Percentiles rank a stretch among this genome's conserved stretches.
These are phyloP conservation scores for Drymodes brunneopygia DNA, from an alignment of 2,113 vertebrate species.

Conservation along the genomic window DNA sequence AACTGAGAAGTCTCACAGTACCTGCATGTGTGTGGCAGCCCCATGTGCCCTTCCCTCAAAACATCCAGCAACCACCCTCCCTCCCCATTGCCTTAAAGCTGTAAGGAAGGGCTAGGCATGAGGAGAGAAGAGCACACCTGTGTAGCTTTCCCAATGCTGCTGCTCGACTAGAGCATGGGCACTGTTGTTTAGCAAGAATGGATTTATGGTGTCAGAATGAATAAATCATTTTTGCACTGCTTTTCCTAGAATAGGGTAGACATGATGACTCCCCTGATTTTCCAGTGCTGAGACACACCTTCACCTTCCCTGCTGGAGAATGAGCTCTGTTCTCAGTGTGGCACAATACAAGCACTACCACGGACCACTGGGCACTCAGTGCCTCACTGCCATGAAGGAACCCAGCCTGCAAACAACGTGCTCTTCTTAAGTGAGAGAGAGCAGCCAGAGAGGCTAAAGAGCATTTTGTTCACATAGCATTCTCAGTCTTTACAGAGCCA, in stretches of 20 bases:
- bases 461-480: not conserved
- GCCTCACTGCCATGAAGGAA: not conserved
- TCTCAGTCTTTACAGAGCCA: not conserved
- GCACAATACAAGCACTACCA: not conserved
- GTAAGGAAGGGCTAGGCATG: not conserved
- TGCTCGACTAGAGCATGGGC: not conserved
- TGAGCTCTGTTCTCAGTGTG: not conserved
- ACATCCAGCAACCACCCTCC: not conserved
- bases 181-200: not conserved
- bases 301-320: not conserved
- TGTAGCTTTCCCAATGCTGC: not conserved
- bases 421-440: not conserved
- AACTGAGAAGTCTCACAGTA: not conserved
- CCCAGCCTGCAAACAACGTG: not conserved
- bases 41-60: not conserved
- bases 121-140: not conserved
- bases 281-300: not conserved
- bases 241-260: not conserved
- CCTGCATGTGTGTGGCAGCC: not conserved
- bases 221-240: not conserved
- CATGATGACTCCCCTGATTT: not conserved
- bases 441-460: not conserved
- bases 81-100: not conserved
- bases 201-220: not conserved
- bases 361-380: not conserved